Evolutionary conservation across 2,888 invertebrate genomes (phyloP), one percentile per base, ranked within the genome.

Genomic region (Corythucha ciliata): DNA sequence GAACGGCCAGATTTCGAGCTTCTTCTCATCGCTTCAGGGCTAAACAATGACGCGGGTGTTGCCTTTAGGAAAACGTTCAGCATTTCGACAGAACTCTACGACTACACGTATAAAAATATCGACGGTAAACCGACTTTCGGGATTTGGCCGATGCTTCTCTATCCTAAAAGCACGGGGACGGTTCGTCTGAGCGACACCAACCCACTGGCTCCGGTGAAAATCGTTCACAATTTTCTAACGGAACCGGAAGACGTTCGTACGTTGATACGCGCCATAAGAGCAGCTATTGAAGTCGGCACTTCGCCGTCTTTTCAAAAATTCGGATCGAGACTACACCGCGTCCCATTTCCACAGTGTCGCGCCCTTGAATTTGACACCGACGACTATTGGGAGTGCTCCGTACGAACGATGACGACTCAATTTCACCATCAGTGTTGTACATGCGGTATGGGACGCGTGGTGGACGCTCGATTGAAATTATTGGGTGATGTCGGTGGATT

Each of bases 361-460:
- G 44, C 56, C 6, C 25, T 52, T 18, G 24, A 16, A n/a, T 60
- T 60, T 45, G 59, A 58, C 3, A 48, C 57, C 2, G 58, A 58
- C 34, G 53, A 45, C 25, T 80, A 76, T 63, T 76, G 77, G 75
- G 67, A 68, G 55, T 80, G 80, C 61, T 72, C 75, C 32, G 70
- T 75, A 5, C 68, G 70, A 14, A 69, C 75, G 55, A 70, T 76
- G 65, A 71, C 70, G 6, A 68, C 72, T 1, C 74, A 76, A 1
- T 63, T 75, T 24, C 83, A 80, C 66, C 83, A 85, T 64, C 78
- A 80, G 1, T 76, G 77, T 1, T 80, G 83, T 40, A 82, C 80
- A 1, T 76, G 75, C 42, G 79, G 78, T 66, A 84, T 84, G 81
- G 83, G 80, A 0, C 68, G 74, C 1, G 78, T 79, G 0, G 75